Evolutionary conservation across 2,113 vertebrate genomes (phyloP).

Genomic region (Sinocyclocheilus grahami): DNA sequence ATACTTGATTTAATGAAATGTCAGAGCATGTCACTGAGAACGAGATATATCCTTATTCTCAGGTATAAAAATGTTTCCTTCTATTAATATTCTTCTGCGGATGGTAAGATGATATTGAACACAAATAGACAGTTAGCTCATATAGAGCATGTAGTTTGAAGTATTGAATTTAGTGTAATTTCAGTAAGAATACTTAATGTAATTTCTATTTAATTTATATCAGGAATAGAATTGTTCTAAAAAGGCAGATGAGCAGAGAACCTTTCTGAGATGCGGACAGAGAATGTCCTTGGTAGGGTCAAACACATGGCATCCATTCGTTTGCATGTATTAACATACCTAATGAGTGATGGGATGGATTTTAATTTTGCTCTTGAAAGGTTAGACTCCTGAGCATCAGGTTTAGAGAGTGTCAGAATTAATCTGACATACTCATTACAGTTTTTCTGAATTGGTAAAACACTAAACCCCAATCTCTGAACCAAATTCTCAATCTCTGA

Average conservation of each 20-base stretch:
- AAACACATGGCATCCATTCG: slow-evolving; percentile 70
- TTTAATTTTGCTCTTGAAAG: slow-evolving; percentile 68
- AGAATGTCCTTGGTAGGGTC: slow-evolving; percentile 73
- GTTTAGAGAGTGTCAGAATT: slow-evolving; percentile 43
- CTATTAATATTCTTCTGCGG: neutral
- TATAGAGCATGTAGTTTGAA: neutral
- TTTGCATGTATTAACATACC: slow-evolving; percentile 74
- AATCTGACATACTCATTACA: slow-evolving; percentile 35
- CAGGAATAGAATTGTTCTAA: neutral
- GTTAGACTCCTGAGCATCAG: slow-evolving; percentile 54
- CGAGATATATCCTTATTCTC: neutral
- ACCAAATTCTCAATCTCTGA: no score
- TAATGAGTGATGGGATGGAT: slow-evolving; percentile 70
- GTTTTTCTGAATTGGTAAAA: no score
- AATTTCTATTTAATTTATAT: neutral
- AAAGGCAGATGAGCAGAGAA: slow-evolving; percentile 24
- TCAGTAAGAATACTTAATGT: neutral
- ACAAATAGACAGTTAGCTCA: neutral
- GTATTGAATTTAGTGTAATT: neutral
- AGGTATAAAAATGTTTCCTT: neutral
- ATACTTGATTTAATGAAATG: neutral
- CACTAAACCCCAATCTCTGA: no score
- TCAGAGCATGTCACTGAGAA: neutral
- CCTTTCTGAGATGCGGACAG: slow-evolving; percentile 47
- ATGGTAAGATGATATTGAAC: neutral